phyloP scores from a whole-genome alignment of 2,113 vertebrate species.

The Microcebus tavaratra region DNA sequence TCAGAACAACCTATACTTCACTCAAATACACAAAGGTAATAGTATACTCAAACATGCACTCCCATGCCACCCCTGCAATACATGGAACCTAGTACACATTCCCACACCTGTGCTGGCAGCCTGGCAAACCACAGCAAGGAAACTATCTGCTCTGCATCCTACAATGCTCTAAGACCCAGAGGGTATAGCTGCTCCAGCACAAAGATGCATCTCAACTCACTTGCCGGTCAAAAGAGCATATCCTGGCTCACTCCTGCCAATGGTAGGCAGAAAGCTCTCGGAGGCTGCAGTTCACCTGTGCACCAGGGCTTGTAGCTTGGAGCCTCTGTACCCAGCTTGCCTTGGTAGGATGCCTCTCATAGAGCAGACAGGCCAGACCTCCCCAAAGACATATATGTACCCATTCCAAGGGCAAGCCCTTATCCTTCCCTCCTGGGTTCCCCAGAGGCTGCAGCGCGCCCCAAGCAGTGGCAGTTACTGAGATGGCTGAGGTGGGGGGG shows the following conservation, averaged over 20 bases:
- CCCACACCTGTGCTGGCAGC: not conserved
- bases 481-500: not conserved
- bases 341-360: not conserved
- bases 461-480: not conserved
- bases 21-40: not conserved
- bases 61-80: not conserved
- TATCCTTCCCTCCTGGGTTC: not conserved
- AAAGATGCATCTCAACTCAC: not conserved
- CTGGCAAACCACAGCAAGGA: not conserved
- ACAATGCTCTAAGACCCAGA: not conserved
- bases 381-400: not conserved
- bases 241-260: not conserved
- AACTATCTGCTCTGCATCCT: not conserved
- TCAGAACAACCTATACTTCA: not conserved
- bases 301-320: not conserved
- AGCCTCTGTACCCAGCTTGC: not conserved
- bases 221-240: not conserved
- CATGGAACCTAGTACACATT: not conserved
- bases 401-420: not conserved
- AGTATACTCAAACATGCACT: not conserved
- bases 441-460: not conserved
- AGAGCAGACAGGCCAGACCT: not conserved
- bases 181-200: not conserved
- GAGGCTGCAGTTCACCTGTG: not conserved
- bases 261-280: not conserved